A percentile compares a stretch with the other conserved stretches of the same genome.
Evolutionary conservation across 2,888 invertebrate genomes (phyloP).

Genomic region (Caenorhabditis angaria): DNA sequence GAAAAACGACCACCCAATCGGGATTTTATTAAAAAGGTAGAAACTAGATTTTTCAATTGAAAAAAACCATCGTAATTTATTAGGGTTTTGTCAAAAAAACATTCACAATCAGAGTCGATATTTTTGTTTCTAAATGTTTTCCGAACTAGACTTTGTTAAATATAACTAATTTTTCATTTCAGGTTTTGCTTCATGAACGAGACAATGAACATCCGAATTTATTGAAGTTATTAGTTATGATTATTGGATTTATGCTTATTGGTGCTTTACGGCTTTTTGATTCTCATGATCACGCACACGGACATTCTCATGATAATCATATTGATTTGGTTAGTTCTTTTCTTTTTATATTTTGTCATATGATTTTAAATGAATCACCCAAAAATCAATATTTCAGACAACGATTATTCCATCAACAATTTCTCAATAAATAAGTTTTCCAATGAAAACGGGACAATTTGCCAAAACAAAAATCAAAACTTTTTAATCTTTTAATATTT

Average conservation of each 20-base stretch:
- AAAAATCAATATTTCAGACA: neutral
- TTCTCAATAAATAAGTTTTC: neutral
- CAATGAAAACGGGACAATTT: neutral
- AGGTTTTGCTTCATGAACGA: constrained; percentile 75
- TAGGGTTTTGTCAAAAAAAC: no score
- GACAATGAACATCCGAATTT: constrained; percentile 72
- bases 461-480: no score
- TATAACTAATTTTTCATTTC: neutral
- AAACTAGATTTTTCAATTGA: no score
- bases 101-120: neutral
- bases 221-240: constrained; percentile 65
- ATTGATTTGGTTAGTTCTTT: neutral
- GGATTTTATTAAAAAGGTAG: no score
- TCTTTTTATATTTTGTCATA: neutral
- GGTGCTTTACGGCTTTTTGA: constrained; percentile 61
- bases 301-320: constrained; percentile 19
- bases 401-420: neutral
- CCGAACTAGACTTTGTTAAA: neutral
- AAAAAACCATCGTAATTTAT: no score
- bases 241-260: constrained; percentile 68
- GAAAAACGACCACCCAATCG: no score
- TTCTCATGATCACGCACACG: constrained; percentile 23
- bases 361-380: neutral
- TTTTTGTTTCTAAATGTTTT: constrained; percentile 2
- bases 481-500: constrained; percentile 3